Percentiles rank a stretch among this genome's conserved stretches.
phyloP scores from a whole-genome alignment of 2,113 vertebrate genomes.

The Chaenocephalus aceratus region DNA sequence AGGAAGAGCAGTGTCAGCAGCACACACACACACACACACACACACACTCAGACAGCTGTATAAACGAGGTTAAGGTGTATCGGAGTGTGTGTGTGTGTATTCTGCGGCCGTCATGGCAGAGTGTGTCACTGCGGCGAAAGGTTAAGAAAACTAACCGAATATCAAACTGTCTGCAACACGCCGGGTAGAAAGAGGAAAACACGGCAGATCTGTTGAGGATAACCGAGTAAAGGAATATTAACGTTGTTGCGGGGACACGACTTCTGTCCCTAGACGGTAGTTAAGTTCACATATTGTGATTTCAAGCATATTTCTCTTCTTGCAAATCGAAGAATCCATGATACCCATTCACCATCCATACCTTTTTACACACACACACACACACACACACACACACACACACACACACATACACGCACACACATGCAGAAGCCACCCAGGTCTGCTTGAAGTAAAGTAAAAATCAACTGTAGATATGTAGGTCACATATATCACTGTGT shows the following conservation, averaged over 20 bases:
- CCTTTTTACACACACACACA: too few species aligned
- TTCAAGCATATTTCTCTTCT: neutral
- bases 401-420: neutral
- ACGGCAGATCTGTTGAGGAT: neutral
- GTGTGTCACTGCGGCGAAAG: conserved; percentile 49
- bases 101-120: conserved; percentile 33
- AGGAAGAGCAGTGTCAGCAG: conserved; percentile 39
- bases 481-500: conserved; percentile 20
- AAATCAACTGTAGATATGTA: conserved; percentile 52
- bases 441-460: conserved; percentile 38
- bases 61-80: conserved; percentile 51
- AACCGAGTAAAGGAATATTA: neutral
- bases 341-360: neutral
- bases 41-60: conserved; percentile 52
- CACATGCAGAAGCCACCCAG: conserved; percentile 52
- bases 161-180: neutral
- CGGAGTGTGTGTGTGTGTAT: conserved; percentile 15
- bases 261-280: neutral
- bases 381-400: neutral
- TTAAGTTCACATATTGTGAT: neutral
- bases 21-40: conserved; percentile 34
- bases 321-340: neutral
- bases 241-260: neutral
- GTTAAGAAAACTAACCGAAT: conserved; percentile 55
- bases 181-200: neutral